Base-by-base conservation (phyloP, 2,797 vertebrate genomes). In the Gorsachius magnificus region DNA sequence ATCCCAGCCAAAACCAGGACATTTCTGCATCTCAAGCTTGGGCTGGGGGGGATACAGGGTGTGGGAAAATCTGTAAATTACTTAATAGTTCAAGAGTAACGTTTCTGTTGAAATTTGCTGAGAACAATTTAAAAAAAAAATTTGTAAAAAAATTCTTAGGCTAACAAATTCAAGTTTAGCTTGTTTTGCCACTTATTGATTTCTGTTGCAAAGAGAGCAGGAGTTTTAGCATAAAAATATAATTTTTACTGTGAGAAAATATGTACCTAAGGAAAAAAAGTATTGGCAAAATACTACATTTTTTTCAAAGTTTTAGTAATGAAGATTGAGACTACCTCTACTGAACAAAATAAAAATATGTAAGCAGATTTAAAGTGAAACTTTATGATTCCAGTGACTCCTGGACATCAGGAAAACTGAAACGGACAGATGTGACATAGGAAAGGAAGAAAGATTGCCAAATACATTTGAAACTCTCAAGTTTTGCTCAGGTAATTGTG, bases 401-500 rank as follows among this genome's bases (percentile, higher is more conserved):
- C 66, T 70, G 93, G 72, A 54, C 33, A 85, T 79, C 70, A 65
- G 58, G 77, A 76, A 48, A 70, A 21, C 33, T 91, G 29, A 83
- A 88, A 63, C 54, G 31, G 46, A 60, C 17, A 58, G 50, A 41
- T 54, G 79, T 29, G 25, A 85, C 76, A 82, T 46, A 70, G 56
- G 45, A 85, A 74, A 69, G 80, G 61, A 80, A 53, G 57, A 71
- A 56, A 35, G 16, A 81, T 88, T 96, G 64, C 43, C 87, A 84
- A 87, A 94, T 69, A 65, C 20, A 61, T 65, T 60, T 71, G 46
- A 88, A 90, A 85, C n/a, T 93, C 31, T 70, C 71, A 70, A 66
- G 71, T 87, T 75, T 90, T 78, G 83, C 65, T 95, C 92, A 71
- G 75, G 82, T 94, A 94, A 77, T 61, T 83, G 48, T 92, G 26